Evolutionary conservation across 2,888 invertebrate species (phyloP).

Genomic region (Acholoe squamosa): DNA sequence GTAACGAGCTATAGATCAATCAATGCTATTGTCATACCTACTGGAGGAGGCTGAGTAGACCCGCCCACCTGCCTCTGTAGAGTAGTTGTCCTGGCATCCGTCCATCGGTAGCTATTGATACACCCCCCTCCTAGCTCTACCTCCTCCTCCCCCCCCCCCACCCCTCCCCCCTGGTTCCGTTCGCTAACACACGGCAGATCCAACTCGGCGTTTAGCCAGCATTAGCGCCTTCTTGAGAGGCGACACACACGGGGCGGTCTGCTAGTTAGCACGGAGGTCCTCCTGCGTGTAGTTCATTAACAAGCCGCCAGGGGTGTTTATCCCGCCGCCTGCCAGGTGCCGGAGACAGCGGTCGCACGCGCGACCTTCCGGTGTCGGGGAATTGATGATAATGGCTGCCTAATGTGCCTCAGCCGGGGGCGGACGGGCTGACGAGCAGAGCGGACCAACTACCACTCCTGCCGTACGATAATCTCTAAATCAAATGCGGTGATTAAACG

Average conservation of each 20-base stretch:
- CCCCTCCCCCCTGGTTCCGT: no score
- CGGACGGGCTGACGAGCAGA: background rate
- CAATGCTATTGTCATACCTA: slow-evolving; percentile 1
- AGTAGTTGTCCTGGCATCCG: background rate
- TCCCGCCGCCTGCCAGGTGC: background rate
- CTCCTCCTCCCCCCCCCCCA: background rate
- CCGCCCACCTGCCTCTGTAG: background rate
- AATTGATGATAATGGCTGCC: background rate
- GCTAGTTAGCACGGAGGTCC: background rate
- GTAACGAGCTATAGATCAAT: slow-evolving; percentile 6
- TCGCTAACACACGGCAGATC: background rate
- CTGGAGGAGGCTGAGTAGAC: background rate
- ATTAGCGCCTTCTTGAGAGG: slow-evolving; percentile 13
- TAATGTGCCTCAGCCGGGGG: background rate
- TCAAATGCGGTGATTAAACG: slow-evolving; percentile 47
- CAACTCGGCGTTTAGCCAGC: background rate
- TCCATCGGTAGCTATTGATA: slow-evolving; percentile 11
- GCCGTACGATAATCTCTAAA: slow-evolving; percentile 29
- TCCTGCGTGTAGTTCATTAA: slow-evolving; percentile 14
- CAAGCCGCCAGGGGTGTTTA: background rate
- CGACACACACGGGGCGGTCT: background rate
- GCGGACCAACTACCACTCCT: background rate
- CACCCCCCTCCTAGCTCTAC: background rate
- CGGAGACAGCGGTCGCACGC: background rate
- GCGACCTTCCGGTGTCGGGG: background rate